Evolutionary conservation across 2,113 vertebrate genomes (phyloP), one percentile per base, ranked within the genome.

Genomic region (Oryzias curvinotus): DNA sequence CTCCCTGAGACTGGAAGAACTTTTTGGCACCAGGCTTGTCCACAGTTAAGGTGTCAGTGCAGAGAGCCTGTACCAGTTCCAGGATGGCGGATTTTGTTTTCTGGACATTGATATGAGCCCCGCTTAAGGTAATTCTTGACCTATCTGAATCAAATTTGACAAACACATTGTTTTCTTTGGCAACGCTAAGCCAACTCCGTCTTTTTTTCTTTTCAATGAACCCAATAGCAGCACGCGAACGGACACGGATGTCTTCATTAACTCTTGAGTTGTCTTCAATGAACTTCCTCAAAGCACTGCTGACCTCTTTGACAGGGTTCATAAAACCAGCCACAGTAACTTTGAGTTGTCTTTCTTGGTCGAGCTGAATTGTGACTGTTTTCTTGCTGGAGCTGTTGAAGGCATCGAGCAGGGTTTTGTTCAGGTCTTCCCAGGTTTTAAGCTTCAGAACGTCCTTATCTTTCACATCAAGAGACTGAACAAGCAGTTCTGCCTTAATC

Each of bases 1-100:
- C 21, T 26, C 82, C 79, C 47, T 86, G 85, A 0, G 81, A 84
- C 58, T 25, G 73, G 71, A 95, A 98, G 17, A 90, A 88, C 46
- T 90, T 89, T 65, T 83, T 93, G 25, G 90, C 90, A 36, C 95
- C 95, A 0, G 96, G 94, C 42, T 93, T 94, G 68, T 91, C 82
- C 26, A 94, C 73, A 5, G 0, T 7, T 14, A 94, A 63, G 0
- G 5, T 71, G 62, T 89, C 90, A 2, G 71, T 58, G 46, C 43
- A 65, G 14, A 96, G 65, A 3, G 68, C 62, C 2, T 46, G 53
- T 0, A 67, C 1, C n/a, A 91, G 26, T 26, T 86, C 46, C 64
- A 50, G 65, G 19, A 94, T 48, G 0, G 0, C 14, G 0, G 30
- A 2, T 19, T 66, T 41, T n/a, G 73, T 83, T 13, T 89, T 84